Evolutionary conservation across 2,797 vertebrate genomes (phyloP).

Genomic region (Karalla daura): DNA sequence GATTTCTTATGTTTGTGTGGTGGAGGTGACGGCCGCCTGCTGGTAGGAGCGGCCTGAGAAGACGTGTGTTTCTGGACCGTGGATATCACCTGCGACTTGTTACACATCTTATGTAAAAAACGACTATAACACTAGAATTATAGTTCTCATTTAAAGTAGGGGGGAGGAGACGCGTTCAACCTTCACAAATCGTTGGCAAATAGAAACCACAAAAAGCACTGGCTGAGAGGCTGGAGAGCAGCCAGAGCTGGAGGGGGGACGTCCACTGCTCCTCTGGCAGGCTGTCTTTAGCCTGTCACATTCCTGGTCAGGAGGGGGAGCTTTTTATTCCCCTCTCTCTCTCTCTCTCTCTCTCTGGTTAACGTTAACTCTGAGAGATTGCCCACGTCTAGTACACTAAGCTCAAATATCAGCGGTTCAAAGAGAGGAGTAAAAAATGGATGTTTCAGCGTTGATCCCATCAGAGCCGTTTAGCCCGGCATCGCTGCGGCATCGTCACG

Average conservation of each 20-base stretch:
- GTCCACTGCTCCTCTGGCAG: slow-evolving; percentile 38
- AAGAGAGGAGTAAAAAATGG: slow-evolving; percentile 49
- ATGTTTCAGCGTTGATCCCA: slow-evolving; percentile 38
- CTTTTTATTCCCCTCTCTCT: too few species aligned
- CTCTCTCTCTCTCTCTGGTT: slow-evolving; percentile 15
- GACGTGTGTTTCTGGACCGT: slow-evolving; percentile 57
- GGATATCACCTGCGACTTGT: slow-evolving; percentile 74
- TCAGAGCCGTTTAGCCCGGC: slow-evolving; percentile 28
- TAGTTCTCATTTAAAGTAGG: slow-evolving; percentile 23
- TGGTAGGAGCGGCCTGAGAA: background rate
- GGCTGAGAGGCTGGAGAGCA: slow-evolving; percentile 38
- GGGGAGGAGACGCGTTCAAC: slow-evolving; percentile 45
- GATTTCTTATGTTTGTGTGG: slow-evolving; percentile 53
- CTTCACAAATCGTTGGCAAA: slow-evolving; percentile 62
- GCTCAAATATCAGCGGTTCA: slow-evolving; percentile 55
- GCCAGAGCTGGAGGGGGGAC: slow-evolving; percentile 45
- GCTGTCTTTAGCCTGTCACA: slow-evolving; percentile 60
- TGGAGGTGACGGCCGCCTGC: slow-evolving; percentile 36
- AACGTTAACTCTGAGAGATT: slow-evolving; percentile 44
- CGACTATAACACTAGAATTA: slow-evolving; percentile 71
- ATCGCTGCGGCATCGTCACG: slow-evolving; percentile 19
- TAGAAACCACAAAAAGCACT: slow-evolving; percentile 38
- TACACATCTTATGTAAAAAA: slow-evolving; percentile 67
- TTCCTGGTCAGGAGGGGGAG: slow-evolving; percentile 19
- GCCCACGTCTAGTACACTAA: slow-evolving; percentile 18